phyloP scores from a whole-genome alignment of 1,140 invertebrate genomes.

The Magallana gigas region DNA sequence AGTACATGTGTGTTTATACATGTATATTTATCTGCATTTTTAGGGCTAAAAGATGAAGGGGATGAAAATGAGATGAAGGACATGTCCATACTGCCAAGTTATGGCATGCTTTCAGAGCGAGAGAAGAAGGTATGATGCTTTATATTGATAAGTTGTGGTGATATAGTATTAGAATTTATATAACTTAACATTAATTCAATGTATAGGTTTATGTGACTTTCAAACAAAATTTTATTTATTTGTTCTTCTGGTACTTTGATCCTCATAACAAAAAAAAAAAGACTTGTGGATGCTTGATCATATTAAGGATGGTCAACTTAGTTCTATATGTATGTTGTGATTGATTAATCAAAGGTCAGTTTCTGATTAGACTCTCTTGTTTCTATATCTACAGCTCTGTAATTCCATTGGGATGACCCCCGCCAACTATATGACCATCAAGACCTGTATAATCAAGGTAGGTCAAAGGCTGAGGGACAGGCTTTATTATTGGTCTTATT shows the following conservation, averaged over 20 bases:
- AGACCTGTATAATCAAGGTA: slow-evolving; percentile 79
- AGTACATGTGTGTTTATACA: neutral
- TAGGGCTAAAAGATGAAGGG: slow-evolving; percentile 71
- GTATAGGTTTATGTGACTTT: too few relatives aligned
- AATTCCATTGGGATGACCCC: slow-evolving; percentile 78
- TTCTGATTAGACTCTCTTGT: neutral
- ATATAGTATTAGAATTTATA: too few relatives aligned
- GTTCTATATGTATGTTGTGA: too few relatives aligned
- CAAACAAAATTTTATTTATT: too few relatives aligned
- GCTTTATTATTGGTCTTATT: too few relatives aligned
- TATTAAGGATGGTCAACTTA: too few relatives aligned
- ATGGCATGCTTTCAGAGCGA: slow-evolving; percentile 75
- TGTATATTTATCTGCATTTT: slow-evolving; percentile 15
- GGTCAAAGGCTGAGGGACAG: slow-evolving; percentile 19
- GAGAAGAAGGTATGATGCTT: slow-evolving; percentile 74
- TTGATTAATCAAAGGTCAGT: too few relatives aligned
- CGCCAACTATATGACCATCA: slow-evolving; percentile 78
- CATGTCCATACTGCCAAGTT: slow-evolving; percentile 73
- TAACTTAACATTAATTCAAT: too few relatives aligned
- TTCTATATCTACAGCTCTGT: slow-evolving; percentile 73
- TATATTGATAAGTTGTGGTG: too few relatives aligned
- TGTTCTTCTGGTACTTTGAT: too few relatives aligned
- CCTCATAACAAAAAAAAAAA: too few relatives aligned
- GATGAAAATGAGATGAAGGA: slow-evolving; percentile 67
- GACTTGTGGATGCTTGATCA: too few relatives aligned